Percentiles rank a stretch among this genome's conserved stretches.
These are phyloP conservation scores for Sylvietta virens DNA, from an alignment of 2,113 vertebrate genomes.

Conservation along the genomic window DNA sequence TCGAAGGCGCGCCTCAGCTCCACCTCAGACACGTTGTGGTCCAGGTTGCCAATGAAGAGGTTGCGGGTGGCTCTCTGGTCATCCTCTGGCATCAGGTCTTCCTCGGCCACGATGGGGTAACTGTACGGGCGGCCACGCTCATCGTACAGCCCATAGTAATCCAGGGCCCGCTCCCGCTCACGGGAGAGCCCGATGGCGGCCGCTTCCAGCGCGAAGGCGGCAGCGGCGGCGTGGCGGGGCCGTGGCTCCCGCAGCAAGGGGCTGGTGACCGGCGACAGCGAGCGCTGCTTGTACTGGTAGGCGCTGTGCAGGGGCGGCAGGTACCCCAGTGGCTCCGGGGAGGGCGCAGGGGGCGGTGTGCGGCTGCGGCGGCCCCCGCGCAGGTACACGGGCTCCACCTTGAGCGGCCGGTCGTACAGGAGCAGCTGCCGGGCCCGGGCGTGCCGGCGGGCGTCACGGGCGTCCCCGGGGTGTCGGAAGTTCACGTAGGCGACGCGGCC, in stretches of 20 bases:
- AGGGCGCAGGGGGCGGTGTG: conserved; percentile 74
- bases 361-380: conserved; percentile 69
- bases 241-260: conserved; percentile 80
- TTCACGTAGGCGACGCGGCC: conserved; percentile 95
- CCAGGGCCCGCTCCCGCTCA: conserved; percentile 85
- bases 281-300: conserved; percentile 88
- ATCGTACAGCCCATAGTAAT: conserved; percentile 91
- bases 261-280: conserved; percentile 83
- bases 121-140: conserved; percentile 86
- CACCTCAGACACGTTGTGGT: conserved; percentile 87
- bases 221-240: conserved; percentile 73
- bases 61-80: conserved; percentile 95
- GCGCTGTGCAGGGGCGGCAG: conserved; percentile 77
- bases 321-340: conserved; percentile 81
- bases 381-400: conserved; percentile 92
- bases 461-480: conserved; percentile 91
- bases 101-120: conserved; percentile 82
- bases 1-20: conserved; percentile 92
- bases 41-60: conserved; percentile 95
- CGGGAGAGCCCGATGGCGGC: conserved; percentile 81
- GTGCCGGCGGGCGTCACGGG: conserved; percentile 89
- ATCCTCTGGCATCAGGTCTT: conserved; percentile 94
- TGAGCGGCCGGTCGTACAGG: conserved; percentile 88
- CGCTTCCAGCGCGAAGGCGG: conserved; percentile 79
- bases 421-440: conserved; percentile 86